phyloP scores from a whole-genome alignment of 2,113 vertebrate genomes.

The Euleptes europaea region DNA sequence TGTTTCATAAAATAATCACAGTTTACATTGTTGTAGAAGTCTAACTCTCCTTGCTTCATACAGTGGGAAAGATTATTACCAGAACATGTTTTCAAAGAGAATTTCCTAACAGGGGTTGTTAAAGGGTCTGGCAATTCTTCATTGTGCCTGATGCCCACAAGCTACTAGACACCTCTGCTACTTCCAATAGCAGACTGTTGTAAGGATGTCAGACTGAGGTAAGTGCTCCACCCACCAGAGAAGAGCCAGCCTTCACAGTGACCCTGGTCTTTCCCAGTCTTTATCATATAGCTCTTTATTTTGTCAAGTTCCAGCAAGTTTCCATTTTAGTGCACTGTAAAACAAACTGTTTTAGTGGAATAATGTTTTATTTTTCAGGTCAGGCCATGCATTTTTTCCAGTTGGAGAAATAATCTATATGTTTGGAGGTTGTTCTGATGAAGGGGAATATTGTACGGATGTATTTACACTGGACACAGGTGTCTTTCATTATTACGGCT shows the following conservation, averaged over 20 bases:
- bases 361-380: constrained; percentile 59
- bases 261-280: not conserved
- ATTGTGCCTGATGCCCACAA: not conserved
- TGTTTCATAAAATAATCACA: not conserved
- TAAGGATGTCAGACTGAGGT: no score
- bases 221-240: not conserved
- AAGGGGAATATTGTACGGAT: constrained; percentile 66
- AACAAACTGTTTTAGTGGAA: not conserved
- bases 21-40: not conserved
- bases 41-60: not conserved
- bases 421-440: constrained; percentile 67
- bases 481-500: constrained; percentile 40
- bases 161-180: no score
- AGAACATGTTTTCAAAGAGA: not conserved
- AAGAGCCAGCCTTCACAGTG: not conserved
- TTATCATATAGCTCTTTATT: not conserved
- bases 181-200: not conserved
- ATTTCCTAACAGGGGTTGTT: not conserved
- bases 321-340: constrained; percentile 10
- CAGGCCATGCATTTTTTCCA: constrained; percentile 64
- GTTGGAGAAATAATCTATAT: constrained; percentile 73
- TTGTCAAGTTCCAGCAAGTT: not conserved
- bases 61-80: not conserved
- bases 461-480: constrained; percentile 71
- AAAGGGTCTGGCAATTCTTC: not conserved